Conservation (phyloP, 2,113 vertebrate species). For the Rhinopomastus cyanomelas region DNA sequence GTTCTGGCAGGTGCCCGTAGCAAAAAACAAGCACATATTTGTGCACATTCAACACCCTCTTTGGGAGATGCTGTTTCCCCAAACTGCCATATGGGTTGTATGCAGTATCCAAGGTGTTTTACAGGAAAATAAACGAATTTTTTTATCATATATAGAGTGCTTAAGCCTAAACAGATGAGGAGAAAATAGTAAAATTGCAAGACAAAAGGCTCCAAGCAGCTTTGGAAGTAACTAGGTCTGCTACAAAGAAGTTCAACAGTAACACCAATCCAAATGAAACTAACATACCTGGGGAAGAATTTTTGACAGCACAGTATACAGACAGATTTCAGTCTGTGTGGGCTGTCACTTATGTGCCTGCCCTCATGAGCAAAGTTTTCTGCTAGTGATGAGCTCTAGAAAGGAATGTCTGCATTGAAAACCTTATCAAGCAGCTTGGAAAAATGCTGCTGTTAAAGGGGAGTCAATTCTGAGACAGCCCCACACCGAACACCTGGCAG, state of each 20-base stretch:
- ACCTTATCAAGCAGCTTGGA: background rate
- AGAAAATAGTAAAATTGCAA: conserved; percentile 2
- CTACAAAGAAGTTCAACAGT: background rate
- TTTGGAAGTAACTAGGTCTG: conserved; percentile 23
- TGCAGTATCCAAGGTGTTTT: conserved; percentile 62
- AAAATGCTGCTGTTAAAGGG: background rate
- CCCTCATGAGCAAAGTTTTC: background rate
- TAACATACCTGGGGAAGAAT: background rate
- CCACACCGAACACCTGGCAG: background rate
- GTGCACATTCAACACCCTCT: conserved; percentile 64
- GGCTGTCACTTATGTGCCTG: background rate
- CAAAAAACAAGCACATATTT: conserved; percentile 58
- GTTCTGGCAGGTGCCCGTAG: conserved; percentile 60
- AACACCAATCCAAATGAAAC: background rate
- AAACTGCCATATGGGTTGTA: conserved; percentile 56
- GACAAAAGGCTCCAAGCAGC: conserved; percentile 31
- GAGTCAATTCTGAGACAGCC: background rate
- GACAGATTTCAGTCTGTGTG: background rate
- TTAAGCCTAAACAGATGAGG: conserved; percentile 59
- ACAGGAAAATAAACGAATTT: conserved; percentile 57
- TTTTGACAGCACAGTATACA: background rate
- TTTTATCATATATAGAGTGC: conserved; percentile 34
- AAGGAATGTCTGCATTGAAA: background rate
- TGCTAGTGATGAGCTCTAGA: background rate
- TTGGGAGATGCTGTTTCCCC: conserved; percentile 62